Conservation (phyloP, 2,888 invertebrate species). For the Coelopa pilipes region DNA sequence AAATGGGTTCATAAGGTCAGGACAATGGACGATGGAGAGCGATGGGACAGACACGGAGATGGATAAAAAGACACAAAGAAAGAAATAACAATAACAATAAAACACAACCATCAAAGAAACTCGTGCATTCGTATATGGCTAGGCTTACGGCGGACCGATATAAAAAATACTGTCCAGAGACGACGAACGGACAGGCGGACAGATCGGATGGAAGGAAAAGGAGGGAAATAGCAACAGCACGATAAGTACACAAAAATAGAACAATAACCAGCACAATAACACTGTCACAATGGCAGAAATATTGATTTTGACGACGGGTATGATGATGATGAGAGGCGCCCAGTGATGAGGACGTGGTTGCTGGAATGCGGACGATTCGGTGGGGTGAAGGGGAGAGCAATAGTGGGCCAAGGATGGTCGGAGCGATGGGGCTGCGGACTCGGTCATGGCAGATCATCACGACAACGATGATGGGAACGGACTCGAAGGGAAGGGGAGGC, state of each 20-base stretch:
- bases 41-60: background rate
- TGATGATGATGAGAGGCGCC: background rate
- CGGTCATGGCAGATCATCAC: too few relatives aligned
- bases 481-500: too few relatives aligned
- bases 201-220: background rate
- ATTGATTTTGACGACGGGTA: conserved; percentile 24
- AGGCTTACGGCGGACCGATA: background rate
- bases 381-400: too few relatives aligned
- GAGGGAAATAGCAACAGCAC: background rate
- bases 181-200: conserved; percentile 11
- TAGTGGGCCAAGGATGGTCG: too few relatives aligned
- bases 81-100: too few relatives aligned
- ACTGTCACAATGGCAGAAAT: conserved; percentile 17
- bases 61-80: conserved; percentile 3
- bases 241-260: conserved; percentile 2
- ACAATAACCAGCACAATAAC: background rate
- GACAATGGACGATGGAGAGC: background rate
- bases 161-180: conserved; percentile 5
- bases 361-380: too few relatives aligned
- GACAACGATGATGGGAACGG: too few relatives aligned
- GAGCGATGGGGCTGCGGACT: too few relatives aligned
- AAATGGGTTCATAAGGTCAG: conserved; percentile 18
- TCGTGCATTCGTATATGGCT: background rate
- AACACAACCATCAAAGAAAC: background rate
- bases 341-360: too few relatives aligned